These are phyloP conservation scores for Falco novaeseelandiae DNA, from an alignment of 2,797 vertebrate genomes.

Conservation along the genomic window DNA sequence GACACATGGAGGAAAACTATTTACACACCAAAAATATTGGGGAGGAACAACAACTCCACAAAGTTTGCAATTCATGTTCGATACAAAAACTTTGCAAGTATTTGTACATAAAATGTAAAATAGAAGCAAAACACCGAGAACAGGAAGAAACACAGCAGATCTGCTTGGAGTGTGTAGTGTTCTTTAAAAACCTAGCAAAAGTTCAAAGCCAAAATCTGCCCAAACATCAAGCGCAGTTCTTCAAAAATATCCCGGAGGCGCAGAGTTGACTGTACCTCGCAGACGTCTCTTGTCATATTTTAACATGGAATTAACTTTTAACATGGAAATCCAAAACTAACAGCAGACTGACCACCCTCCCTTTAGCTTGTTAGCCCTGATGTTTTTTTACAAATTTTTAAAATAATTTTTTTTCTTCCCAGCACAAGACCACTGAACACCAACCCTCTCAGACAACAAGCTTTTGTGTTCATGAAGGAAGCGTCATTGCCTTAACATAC, in stretches of 20 bases:
- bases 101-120: neutral
- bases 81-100: neutral
- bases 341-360: neutral
- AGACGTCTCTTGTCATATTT: neutral
- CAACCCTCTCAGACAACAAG: neutral
- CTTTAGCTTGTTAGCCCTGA: neutral
- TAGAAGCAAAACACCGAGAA: neutral
- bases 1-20: constrained; percentile 46
- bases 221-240: neutral
- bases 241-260: neutral
- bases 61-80: neutral
- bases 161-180: neutral
- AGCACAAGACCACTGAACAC: neutral
- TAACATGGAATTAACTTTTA: neutral
- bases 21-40: constrained; percentile 38
- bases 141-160: neutral
- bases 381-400: neutral
- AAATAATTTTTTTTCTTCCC: neutral
- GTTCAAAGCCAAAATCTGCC: neutral
- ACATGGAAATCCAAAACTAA: neutral
- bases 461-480: neutral
- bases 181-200: neutral
- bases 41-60: neutral
- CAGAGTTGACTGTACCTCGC: neutral
- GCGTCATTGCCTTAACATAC: neutral